Conservation (phyloP, 2,888 invertebrate species). For the Orthosia gracilis region DNA sequence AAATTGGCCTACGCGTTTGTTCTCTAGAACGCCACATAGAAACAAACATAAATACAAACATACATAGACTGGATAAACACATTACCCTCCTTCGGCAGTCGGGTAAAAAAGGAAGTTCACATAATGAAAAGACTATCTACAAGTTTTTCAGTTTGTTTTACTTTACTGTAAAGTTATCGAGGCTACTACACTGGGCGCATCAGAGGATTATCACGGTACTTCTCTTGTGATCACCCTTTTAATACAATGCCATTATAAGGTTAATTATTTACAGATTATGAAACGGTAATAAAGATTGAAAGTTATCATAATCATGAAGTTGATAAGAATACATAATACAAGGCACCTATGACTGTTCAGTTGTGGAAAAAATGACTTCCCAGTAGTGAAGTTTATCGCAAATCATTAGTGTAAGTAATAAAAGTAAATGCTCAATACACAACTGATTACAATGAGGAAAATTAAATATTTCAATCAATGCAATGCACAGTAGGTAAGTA, state of each 20-base stretch:
- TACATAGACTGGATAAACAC: too few relatives aligned
- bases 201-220: too few relatives aligned
- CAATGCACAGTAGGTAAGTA: neutral
- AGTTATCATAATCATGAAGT: neutral
- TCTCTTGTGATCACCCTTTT: neutral
- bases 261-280: neutral
- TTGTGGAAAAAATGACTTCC: conserved; percentile 7
- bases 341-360: neutral
- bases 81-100: too few relatives aligned
- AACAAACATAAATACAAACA: too few relatives aligned
- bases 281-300: neutral
- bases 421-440: neutral
- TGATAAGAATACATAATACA: neutral
- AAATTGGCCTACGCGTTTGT: too few relatives aligned
- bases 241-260: neutral
- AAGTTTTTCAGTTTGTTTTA: too few relatives aligned
- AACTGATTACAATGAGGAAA: conserved; percentile 4
- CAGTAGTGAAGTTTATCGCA: conserved; percentile 29
- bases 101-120: too few relatives aligned
- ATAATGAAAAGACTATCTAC: too few relatives aligned
- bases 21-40: too few relatives aligned
- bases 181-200: too few relatives aligned
- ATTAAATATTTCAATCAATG: neutral
- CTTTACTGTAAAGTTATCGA: too few relatives aligned
- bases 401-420: neutral